Conservation (phyloP, 2,888 invertebrate genomes). For the Sphaeridia pumilis region DNA sequence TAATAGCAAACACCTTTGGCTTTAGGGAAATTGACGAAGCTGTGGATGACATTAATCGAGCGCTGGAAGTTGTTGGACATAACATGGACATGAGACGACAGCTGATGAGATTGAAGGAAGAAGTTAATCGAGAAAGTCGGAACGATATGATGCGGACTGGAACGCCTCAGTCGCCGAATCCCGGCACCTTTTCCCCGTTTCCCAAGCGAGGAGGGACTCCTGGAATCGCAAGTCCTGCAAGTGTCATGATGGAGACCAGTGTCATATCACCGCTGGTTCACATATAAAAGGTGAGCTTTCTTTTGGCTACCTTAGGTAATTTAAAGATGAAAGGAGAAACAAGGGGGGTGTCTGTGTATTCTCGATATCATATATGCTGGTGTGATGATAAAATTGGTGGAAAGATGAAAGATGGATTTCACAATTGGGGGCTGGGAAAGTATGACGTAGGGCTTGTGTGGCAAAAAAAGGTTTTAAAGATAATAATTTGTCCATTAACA, state of each 20-base stretch:
- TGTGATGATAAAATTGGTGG: no score
- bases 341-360: no score
- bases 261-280: no score
- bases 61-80: constrained; percentile 58
- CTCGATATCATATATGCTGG: no score
- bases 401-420: no score
- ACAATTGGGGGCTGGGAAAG: no score
- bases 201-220: constrained; percentile 6
- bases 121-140: constrained; percentile 42
- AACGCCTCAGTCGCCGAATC: constrained; percentile 10
- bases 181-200: neutral
- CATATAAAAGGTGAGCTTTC: no score
- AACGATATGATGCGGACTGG: constrained; percentile 12
- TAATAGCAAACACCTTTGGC: no score
- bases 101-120: constrained; percentile 60
- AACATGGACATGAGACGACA: constrained; percentile 62
- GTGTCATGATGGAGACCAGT: neutral
- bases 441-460: no score
- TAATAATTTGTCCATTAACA: constrained; percentile 1
- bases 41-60: constrained; percentile 68
- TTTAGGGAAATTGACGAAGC: constrained; percentile 57
- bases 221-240: neutral
- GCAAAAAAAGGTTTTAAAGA: neutral
- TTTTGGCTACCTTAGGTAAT: no score
- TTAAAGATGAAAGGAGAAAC: no score